A percentile compares a stretch with the other conserved stretches of the same genome.
phyloP scores from a whole-genome alignment of 2,113 vertebrate genomes.

The Struthio camelus region DNA sequence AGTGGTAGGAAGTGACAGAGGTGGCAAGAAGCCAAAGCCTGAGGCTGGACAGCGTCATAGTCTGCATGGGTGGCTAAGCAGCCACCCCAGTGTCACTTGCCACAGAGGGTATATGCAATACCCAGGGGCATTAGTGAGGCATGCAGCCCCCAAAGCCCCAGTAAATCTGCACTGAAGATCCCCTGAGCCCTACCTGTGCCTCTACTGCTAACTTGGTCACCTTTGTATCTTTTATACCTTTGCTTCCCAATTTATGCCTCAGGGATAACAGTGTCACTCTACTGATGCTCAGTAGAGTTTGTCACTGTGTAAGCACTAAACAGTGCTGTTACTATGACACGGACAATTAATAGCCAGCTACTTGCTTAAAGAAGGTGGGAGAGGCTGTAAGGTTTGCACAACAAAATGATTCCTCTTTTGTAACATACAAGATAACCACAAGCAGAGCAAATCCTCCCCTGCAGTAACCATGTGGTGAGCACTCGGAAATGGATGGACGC shows the following conservation, averaged over 20 bases:
- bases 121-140: neutral
- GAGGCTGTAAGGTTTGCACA: neutral
- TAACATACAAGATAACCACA: neutral
- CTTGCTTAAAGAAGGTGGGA: neutral
- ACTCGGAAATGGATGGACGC: too few relatives aligned
- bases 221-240: neutral
- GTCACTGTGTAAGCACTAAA: neutral
- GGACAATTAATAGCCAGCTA: neutral
- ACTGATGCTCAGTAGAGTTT: rapidly evolving
- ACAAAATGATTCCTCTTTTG: neutral
- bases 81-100: neutral
- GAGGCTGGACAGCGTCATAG: neutral
- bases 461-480: neutral
- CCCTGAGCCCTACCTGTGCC: neutral
- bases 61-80: neutral
- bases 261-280: neutral
- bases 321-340: neutral
- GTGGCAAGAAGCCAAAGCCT: neutral
- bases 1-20: neutral
- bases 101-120: neutral
- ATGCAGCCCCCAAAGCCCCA: neutral
- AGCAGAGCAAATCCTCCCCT: neutral
- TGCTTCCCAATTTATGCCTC: neutral
- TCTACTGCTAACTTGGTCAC: neutral
- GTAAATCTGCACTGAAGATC: neutral